Base-by-base conservation (phyloP, 2,888 invertebrate species). In the Spilarctia lutea region DNA sequence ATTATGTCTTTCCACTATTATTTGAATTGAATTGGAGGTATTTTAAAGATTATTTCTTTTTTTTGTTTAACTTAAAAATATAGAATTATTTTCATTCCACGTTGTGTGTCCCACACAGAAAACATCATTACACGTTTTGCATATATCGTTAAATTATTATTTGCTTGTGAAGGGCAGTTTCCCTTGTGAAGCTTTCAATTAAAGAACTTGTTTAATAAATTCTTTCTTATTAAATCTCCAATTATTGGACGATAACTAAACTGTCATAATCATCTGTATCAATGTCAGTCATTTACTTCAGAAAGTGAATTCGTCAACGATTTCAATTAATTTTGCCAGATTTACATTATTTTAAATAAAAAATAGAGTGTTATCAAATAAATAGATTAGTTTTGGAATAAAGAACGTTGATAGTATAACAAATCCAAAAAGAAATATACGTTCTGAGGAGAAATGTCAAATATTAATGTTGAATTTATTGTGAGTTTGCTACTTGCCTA, bases 381-480 rank as follows among this genome's bases (percentile, higher is more conserved):
- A 18, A 18, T 67, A 2, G 56, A 18, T 65, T 68, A 52, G 30
- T 30, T 65, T 67, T 24, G 65, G 66, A 68, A 48, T 69, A 74
- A 73, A 74, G 24, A 63, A 65, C 30, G 33, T 48, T 52, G 7
- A 42, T 48, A 63, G 33, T n/a, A 13, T 65, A 27, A 48, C 3
- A 33, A n/a, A 65, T 48, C 48, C 18, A 27, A 3, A 24, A 13
- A 42, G 10, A 24, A 65, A 65, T 20, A 68, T 27, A 68, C 65
- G 70, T 16, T 52, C 68, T 65, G 60, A 24, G 20, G 30, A 81
- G 81, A 79, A 76, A 90, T 90, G 90, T 86, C 83, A 60, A 79
- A 79, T 75, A 85, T 77, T 74, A 76, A n/a, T 73, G 75, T 83
- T 73, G 85, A 88, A 77, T 91, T 92, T 83, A 74, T 75, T 73